Percentiles rank a stretch among this genome's conserved stretches.
Evolutionary conservation across 1,140 invertebrate species (phyloP).

Genomic region (Pararge aegeria): DNA sequence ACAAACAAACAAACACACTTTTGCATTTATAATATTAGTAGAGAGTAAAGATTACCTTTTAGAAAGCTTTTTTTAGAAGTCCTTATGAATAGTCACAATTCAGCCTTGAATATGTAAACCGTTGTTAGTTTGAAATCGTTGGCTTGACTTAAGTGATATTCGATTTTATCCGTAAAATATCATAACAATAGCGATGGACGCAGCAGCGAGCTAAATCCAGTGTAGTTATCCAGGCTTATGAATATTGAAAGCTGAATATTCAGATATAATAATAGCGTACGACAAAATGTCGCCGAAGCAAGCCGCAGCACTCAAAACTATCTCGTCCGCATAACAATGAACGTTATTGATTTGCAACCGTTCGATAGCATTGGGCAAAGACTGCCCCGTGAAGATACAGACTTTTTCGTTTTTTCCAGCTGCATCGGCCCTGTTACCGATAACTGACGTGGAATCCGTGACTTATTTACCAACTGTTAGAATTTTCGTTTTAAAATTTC

Average conservation of each 20-base stretch:
- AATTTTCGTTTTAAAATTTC: background rate
- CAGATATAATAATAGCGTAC: no score
- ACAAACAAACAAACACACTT: no score
- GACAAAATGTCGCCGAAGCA: background rate
- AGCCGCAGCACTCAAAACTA: conserved; percentile 16
- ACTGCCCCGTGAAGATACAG: conserved; percentile 5
- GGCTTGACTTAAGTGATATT: no score
- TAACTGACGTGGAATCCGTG: background rate
- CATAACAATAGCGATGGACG: no score
- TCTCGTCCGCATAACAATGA: conserved; percentile 27
- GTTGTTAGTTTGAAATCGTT: no score
- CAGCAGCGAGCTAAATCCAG: no score
- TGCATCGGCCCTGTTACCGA: background rate
- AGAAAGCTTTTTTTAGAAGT: no score
- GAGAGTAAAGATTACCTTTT: no score
- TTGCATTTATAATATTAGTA: no score
- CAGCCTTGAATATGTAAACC: no score
- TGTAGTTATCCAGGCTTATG: background rate
- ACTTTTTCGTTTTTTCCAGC: conserved; percentile 4
- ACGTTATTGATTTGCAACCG: conserved; percentile 29
- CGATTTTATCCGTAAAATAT: no score
- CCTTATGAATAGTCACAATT: no score
- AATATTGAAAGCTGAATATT: background rate
- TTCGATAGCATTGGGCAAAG: background rate
- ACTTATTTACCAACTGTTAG: background rate